phyloP scores from a whole-genome alignment of 2,113 vertebrate species.

The Leptobrachium ailaonicum region DNA sequence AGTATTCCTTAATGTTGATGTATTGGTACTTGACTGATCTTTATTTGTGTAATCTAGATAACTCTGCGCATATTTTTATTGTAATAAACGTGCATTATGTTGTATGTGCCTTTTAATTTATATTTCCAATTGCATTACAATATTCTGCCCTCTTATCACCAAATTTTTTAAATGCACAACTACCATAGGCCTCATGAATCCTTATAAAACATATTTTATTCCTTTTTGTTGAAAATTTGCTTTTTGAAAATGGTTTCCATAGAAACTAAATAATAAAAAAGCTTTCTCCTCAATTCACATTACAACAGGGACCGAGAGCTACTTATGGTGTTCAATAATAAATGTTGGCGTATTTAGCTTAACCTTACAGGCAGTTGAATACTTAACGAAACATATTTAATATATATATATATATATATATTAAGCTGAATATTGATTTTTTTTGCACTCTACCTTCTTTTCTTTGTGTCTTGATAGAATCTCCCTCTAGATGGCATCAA shows the following conservation, averaged over 20 bases:
- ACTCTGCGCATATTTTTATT: too few relatives aligned
- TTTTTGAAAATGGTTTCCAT: conserved; percentile 48
- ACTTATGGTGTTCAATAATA: conserved; percentile 27
- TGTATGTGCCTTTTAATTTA: too few relatives aligned
- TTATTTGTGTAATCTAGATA: too few relatives aligned
- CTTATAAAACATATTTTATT: conserved; percentile 26
- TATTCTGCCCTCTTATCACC: conserved; percentile 5
- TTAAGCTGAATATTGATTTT: conserved; percentile 25
- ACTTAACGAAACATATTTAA: conserved; percentile 12
- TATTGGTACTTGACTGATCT: too few relatives aligned
- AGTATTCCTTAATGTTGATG: too few relatives aligned
- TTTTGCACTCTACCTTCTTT: neutral
- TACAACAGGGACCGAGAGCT: conserved; percentile 26
- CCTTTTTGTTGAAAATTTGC: conserved; percentile 41
- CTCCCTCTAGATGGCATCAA: conserved; percentile 71
- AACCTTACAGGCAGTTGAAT: conserved; percentile 24
- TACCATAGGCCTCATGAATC: conserved; percentile 25
- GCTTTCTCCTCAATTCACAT: conserved; percentile 32
- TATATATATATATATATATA: conserved; percentile 11
- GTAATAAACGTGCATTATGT: too few relatives aligned
- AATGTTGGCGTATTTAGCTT: conserved; percentile 28
- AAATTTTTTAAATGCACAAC: conserved; percentile 9
- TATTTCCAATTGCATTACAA: neutral
- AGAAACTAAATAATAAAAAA: conserved; percentile 49
- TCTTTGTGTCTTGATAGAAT: neutral